These are phyloP conservation scores for Schizothorax lantsangensis DNA, from an alignment of 2,797 vertebrate genomes.

Conservation along the genomic window DNA sequence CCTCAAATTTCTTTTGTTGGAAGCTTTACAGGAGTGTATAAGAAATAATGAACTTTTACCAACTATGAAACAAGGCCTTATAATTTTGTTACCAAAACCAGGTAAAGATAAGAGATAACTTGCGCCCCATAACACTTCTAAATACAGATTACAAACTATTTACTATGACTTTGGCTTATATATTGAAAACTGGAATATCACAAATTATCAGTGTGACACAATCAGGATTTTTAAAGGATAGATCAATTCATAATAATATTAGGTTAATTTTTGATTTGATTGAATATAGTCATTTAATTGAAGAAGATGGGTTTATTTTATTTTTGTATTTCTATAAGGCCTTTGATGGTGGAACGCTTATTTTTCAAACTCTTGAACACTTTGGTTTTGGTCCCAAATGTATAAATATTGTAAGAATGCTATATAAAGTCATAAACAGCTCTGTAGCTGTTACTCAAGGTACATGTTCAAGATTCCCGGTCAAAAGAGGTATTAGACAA, in stretches of 20 bases:
- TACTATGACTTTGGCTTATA: not conserved
- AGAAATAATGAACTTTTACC: not conserved
- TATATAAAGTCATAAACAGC: not conserved
- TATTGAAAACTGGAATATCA: not conserved
- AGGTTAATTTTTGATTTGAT: not conserved
- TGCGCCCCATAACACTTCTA: not conserved
- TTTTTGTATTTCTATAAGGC: not conserved
- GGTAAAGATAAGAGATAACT: not conserved
- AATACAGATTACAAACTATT: not conserved
- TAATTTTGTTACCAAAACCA: not conserved
- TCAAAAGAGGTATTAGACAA: too few species aligned
- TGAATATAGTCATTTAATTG: not conserved
- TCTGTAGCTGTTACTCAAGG: too few species aligned
- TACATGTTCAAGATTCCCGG: too few species aligned
- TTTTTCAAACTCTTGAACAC: not conserved
- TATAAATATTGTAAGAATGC: not conserved
- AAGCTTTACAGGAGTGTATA: not conserved
- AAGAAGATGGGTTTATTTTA: not conserved
- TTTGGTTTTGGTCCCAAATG: not conserved
- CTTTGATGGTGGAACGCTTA: slow-evolving; percentile 8
- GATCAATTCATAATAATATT: not conserved
- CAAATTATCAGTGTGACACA: not conserved
- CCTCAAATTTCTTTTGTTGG: not conserved
- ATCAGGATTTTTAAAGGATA: not conserved
- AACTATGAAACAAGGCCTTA: not conserved